These are phyloP conservation scores for Campoplex nolae DNA, from an alignment of 2,888 invertebrate genomes.

Conservation along the genomic window DNA sequence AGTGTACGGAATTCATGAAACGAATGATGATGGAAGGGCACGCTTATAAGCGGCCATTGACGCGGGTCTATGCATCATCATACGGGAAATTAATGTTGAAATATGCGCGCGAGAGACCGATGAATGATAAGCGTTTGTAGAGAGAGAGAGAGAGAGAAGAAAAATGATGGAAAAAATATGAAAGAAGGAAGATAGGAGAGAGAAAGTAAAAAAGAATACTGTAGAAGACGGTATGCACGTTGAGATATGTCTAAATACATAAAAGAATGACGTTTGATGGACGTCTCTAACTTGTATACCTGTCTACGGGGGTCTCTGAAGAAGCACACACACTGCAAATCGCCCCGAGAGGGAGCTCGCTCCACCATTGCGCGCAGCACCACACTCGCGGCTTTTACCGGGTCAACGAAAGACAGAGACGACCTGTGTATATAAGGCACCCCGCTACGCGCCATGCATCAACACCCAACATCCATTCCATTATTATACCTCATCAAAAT, in stretches of 20 bases:
- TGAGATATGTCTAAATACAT: slow-evolving; percentile 83
- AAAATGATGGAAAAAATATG: slow-evolving; percentile 23
- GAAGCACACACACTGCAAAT: slow-evolving; percentile 57
- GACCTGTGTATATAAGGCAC: slow-evolving; percentile 69
- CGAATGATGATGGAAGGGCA: slow-evolving; percentile 76
- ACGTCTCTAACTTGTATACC: slow-evolving; percentile 81
- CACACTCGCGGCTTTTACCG: slow-evolving; percentile 53
- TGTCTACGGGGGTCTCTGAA: slow-evolving; percentile 79
- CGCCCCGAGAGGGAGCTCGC: slow-evolving; percentile 30
- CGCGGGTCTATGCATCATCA: slow-evolving; percentile 79
- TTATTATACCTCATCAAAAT: slow-evolving; percentile 84
- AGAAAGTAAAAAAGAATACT: slow-evolving; percentile 52
- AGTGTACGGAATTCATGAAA: slow-evolving; percentile 21
- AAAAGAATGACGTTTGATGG: slow-evolving; percentile 82
- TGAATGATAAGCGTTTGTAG: slow-evolving; percentile 71
- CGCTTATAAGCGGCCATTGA: slow-evolving; percentile 76
- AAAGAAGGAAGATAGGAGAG: slow-evolving; percentile 56
- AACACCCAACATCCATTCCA: slow-evolving; percentile 83
- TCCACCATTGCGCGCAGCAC: slow-evolving; percentile 1
- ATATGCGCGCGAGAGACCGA: slow-evolving; percentile 73
- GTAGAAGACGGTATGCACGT: slow-evolving; percentile 68
- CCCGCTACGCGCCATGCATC: slow-evolving; percentile 84
- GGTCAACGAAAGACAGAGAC: slow-evolving; percentile 21
- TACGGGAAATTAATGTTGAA: slow-evolving; percentile 80
- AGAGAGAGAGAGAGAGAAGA: slow-evolving; percentile 28